Evolutionary conservation across 2,888 invertebrate species (phyloP).

Genomic region (Temnothorax rugatulus): DNA sequence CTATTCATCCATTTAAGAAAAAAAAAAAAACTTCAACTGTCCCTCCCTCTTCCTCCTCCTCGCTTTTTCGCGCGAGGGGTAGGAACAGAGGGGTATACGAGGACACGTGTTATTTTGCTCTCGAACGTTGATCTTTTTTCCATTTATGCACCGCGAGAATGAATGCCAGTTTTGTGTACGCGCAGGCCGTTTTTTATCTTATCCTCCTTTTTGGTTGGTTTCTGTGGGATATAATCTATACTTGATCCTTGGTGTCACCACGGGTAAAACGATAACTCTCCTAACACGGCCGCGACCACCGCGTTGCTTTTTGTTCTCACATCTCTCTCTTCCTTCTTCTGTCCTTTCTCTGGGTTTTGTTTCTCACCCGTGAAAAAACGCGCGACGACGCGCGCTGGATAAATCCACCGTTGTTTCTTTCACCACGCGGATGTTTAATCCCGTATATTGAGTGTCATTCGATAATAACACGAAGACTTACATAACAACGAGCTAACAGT

Average conservation of each 20-base stretch:
- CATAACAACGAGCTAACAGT: conserved; percentile 16
- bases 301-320: conserved; percentile 68
- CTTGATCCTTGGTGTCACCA: conserved; percentile 51
- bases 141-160: conserved; percentile 64
- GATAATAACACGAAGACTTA: conserved; percentile 19
- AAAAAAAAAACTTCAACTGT: conserved; percentile 77
- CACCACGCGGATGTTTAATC: conserved; percentile 38
- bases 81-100: conserved; percentile 37
- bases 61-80: conserved; percentile 47
- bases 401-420: conserved; percentile 1
- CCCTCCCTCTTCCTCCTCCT: conserved; percentile 74
- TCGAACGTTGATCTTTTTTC: conserved; percentile 67
- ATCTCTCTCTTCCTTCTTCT: conserved; percentile 53
- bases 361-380: conserved; percentile 31
- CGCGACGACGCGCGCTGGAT: not conserved
- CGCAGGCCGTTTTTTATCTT: conserved; percentile 53
- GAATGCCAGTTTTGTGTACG: conserved; percentile 71
- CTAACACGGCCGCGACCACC: conserved; percentile 69
- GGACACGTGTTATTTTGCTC: conserved; percentile 51
- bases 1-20: conserved; percentile 83
- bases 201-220: conserved; percentile 64
- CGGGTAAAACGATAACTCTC: conserved; percentile 47
- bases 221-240: conserved; percentile 63
- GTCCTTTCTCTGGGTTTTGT: conserved; percentile 50
- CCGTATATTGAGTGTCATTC: not conserved